These are phyloP conservation scores for Orussus abietinus DNA, from an alignment of 1,140 invertebrate genomes.

Conservation along the genomic window DNA sequence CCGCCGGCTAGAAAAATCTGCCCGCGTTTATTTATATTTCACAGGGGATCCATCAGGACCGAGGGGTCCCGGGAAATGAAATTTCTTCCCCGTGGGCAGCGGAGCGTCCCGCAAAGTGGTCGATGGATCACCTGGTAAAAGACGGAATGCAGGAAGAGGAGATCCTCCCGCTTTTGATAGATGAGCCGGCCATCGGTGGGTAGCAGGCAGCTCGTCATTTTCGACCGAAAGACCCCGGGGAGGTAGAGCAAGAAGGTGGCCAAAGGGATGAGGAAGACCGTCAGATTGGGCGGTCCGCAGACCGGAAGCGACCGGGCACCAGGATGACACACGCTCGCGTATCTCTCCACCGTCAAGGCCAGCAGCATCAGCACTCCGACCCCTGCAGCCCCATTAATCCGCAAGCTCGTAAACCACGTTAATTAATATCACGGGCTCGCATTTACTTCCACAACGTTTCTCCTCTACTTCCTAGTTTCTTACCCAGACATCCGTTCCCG, in stretches of 20 bases:
- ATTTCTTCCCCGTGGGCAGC: not conserved
- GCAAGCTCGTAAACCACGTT: conserved; percentile 2
- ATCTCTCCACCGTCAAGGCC: conserved; percentile 74
- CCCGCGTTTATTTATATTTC: not conserved
- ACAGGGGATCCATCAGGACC: too few species aligned
- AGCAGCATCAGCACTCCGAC: conserved; percentile 75
- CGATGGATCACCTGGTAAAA: conserved; percentile 54
- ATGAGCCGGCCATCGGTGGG: conserved; percentile 50
- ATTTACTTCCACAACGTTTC: too few species aligned
- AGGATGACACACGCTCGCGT: conserved; percentile 78
- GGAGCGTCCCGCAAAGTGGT: conserved; percentile 13
- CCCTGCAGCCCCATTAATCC: conserved; percentile 55
- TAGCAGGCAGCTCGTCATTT: conserved; percentile 57
- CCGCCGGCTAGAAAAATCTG: not conserved
- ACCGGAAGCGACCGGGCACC: conserved; percentile 59
- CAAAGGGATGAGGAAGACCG: conserved; percentile 60
- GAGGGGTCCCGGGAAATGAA: too few species aligned
- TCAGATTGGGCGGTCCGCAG: conserved; percentile 58
- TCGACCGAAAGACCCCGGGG: conserved; percentile 61
- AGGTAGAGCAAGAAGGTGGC: conserved; percentile 64
- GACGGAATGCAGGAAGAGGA: conserved; percentile 51
- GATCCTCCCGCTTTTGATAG: conserved; percentile 59
- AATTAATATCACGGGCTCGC: too few species aligned
- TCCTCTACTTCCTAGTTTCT: conserved; percentile 19
- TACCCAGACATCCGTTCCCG: conserved; percentile 70